Conservation (phyloP, 2,888 invertebrate genomes). For the Erannis defoliaria region DNA sequence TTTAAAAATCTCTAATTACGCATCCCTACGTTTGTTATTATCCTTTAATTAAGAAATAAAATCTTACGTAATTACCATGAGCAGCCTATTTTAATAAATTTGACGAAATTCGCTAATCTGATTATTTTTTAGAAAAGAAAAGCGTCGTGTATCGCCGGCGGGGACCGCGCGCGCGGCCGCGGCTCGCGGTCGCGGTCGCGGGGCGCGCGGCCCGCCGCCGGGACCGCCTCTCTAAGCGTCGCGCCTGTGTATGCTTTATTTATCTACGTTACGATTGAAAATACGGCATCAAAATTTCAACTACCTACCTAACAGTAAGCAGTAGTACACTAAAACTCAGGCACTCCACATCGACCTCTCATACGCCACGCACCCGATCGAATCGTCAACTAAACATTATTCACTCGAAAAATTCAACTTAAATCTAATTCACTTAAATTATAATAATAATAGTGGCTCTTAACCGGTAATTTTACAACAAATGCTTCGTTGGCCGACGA, state of each 20-base stretch:
- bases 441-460: slow-evolving; percentile 85
- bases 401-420: slow-evolving; percentile 85
- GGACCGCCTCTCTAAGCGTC: slow-evolving; percentile 68
- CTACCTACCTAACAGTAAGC: slow-evolving; percentile 87
- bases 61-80: slow-evolving; percentile 85
- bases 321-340: slow-evolving; percentile 84
- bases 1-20: slow-evolving; percentile 87
- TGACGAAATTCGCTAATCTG: slow-evolving; percentile 83
- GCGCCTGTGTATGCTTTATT: slow-evolving; percentile 80
- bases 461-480: slow-evolving; percentile 85
- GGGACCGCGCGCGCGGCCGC: slow-evolving; percentile 42
- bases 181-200: slow-evolving; percentile 43
- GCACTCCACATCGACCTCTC: slow-evolving; percentile 84
- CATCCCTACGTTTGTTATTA: slow-evolving; percentile 86
- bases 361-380: slow-evolving; percentile 83
- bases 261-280: slow-evolving; percentile 83
- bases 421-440: slow-evolving; percentile 84
- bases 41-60: slow-evolving; percentile 86
- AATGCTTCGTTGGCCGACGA: slow-evolving; percentile 85
- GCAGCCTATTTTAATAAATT: slow-evolving; percentile 86
- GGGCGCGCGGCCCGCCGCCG: slow-evolving; percentile 54
- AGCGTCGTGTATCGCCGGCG: slow-evolving; percentile 67
- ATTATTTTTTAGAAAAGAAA: slow-evolving; percentile 80
- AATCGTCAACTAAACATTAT: slow-evolving; percentile 82
- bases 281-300: slow-evolving; percentile 85